Percentiles rank a stretch among this genome's conserved stretches.
These are phyloP conservation scores for Ciona savignyi DNA, from an alignment of 23 tunicate genomes.

Conservation along the genomic window DNA sequence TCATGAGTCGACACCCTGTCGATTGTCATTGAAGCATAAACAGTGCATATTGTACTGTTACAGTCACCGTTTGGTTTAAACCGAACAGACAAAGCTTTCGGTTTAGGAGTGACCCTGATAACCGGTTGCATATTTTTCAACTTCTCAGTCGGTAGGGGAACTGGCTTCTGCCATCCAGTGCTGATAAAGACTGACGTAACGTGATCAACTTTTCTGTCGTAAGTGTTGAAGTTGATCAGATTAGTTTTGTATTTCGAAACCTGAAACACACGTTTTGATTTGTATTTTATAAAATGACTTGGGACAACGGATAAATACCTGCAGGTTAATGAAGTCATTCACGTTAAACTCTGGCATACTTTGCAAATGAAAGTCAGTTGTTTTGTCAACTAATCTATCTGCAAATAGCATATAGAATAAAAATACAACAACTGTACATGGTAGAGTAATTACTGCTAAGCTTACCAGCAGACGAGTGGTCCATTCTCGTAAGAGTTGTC, in stretches of 20 bases:
- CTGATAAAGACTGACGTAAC: neutral
- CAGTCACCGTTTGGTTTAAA: neutral
- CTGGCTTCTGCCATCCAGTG: neutral
- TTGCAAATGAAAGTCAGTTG: neutral
- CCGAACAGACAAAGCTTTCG: neutral
- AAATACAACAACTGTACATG: too few relatives aligned
- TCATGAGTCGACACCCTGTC: neutral
- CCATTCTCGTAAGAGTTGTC: neutral
- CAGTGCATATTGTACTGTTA: neutral
- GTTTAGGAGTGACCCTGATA: neutral
- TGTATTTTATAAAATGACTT: neutral
- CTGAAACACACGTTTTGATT: too few relatives aligned
- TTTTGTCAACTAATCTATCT: neutral
- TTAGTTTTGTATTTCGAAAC: neutral
- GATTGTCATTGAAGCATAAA: neutral
- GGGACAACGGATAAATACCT: neutral
- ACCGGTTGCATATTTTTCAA: neutral
- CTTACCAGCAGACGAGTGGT: neutral
- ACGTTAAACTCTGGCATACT: neutral
- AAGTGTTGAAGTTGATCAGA: neutral
- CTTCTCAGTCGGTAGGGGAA: neutral
- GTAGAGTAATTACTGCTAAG: too few relatives aligned
- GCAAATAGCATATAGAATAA: neutral
- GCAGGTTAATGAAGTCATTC: neutral
- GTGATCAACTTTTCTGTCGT: neutral